Base-by-base conservation (phyloP, 53 echinoderm and acorn worm species). In the Holothuria scabra region DNA sequence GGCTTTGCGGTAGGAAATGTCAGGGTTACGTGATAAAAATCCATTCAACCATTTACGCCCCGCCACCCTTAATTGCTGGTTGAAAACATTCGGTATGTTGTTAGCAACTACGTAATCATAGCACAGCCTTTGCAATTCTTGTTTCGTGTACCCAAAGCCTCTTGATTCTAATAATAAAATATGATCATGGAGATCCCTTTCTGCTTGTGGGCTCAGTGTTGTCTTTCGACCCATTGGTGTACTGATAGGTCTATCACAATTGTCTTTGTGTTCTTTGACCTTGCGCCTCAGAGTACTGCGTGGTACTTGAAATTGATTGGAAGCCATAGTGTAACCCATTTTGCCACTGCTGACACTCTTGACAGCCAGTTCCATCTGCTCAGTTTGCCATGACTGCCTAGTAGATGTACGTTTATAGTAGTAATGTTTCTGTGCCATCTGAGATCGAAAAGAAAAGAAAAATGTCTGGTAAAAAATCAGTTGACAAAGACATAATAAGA, bases 261-360 rank as follows among this genome's bases (percentile, higher is more conserved):
- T 60, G n/a, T n/a, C n/a, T n/a, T n/a, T n/a, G n/a, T n/a, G n/a
- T n/a, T 60, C 60, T 8, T 60, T 60, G 8, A 60, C 4, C 60
- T 60, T 60, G 8, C 60, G 60, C 8, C 60, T 60, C 2, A 60
- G 60, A 60, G 60, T 60, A 25, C 4, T 60, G 3, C 60, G 3
- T 60, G 60, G 60, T 3, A 60, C 60, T 5, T 8, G 3, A 8
- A 35, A 35, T 3, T 4, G 35, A 3, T 35, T 35, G 6, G 19
- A 29, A 72, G 74, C 74, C 37, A 37, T 72, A 11, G 74, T 72
- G 74, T 72, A 72, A 72, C 74, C 74, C 74, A 72, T 72, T 44
- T 72, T 44, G 34, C 74, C 74, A 5, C 14, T 72, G 35, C 14
- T 46, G 14, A 72, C 74, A 72, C 74, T 72, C 38, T 67, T 6